These are phyloP conservation scores for Aphis gossypii DNA, from an alignment of 1,140 invertebrate species.

Conservation along the genomic window DNA sequence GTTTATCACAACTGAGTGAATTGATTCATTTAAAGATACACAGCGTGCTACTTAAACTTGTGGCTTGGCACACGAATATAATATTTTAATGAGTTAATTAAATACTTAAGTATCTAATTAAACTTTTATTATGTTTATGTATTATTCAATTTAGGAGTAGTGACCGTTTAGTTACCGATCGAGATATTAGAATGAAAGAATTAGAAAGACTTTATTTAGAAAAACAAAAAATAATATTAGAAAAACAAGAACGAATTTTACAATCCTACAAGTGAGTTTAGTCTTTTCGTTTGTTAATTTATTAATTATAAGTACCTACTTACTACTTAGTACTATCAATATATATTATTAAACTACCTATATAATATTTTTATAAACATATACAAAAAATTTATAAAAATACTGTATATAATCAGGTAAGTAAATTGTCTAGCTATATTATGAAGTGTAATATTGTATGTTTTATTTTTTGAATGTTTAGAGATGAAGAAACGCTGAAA, in stretches of 20 bases:
- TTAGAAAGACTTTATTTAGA: slow-evolving; percentile 39
- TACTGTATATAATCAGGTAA: too few relatives aligned
- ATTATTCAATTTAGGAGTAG: slow-evolving; percentile 23
- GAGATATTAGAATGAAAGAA: slow-evolving; percentile 48
- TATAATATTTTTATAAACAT: too few relatives aligned
- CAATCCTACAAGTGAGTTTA: slow-evolving; percentile 42
- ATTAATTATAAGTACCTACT: too few relatives aligned
- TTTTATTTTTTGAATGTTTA: slow-evolving; percentile 15
- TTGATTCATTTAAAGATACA: too few relatives aligned
- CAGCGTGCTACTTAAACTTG: too few relatives aligned
- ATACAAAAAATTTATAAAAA: too few relatives aligned
- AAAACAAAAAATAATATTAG: slow-evolving; percentile 37
- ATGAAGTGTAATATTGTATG: background rate
- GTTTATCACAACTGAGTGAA: too few relatives aligned
- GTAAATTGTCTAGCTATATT: too few relatives aligned
- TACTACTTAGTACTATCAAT: too few relatives aligned
- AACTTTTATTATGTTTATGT: background rate
- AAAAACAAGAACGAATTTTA: slow-evolving; percentile 48
- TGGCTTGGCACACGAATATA: too few relatives aligned
- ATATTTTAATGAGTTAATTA: background rate
- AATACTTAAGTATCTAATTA: background rate
- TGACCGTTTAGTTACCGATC: slow-evolving; percentile 47
- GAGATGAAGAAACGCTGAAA: slow-evolving; percentile 42
- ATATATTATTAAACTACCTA: too few relatives aligned
- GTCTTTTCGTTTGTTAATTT: too few relatives aligned